A percentile compares a stretch with the other conserved stretches of the same genome.
Conservation (phyloP, 2,797 vertebrate species). For the Melanotaenia pygmaea region DNA sequence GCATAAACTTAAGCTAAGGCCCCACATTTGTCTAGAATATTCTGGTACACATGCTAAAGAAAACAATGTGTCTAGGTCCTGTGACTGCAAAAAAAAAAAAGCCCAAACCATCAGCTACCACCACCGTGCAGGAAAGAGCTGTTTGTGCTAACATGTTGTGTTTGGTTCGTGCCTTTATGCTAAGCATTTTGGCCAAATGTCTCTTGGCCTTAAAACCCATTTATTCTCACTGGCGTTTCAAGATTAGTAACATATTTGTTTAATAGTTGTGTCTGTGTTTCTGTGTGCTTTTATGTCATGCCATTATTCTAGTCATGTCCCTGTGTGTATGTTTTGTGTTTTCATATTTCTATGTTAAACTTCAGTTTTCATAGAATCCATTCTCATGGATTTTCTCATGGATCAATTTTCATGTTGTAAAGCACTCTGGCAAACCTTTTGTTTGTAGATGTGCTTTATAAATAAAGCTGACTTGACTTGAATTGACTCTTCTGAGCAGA, state of each 20-base stretch:
- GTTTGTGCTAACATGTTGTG: no score
- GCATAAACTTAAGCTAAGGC: background rate
- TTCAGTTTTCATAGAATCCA: background rate
- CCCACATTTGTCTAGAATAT: no score
- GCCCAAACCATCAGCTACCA: background rate
- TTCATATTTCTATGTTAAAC: background rate
- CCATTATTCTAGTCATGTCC: no score
- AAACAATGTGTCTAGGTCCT: background rate
- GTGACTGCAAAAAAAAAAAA: background rate
- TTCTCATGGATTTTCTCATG: no score
- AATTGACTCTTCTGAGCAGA: background rate
- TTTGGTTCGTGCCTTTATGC: background rate
- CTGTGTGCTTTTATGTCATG: no score
- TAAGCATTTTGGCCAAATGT: background rate
- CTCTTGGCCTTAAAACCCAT: background rate
- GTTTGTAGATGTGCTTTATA: background rate
- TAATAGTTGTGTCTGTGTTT: no score
- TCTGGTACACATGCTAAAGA: background rate
- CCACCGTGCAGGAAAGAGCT: no score
- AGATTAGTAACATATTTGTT: no score
- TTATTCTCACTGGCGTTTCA: no score
- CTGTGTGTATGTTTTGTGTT: background rate
- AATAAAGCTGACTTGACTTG: background rate
- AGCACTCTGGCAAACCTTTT: background rate
- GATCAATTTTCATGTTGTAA: background rate